Evolutionary conservation across 1,140 invertebrate species (phyloP).

Genomic region (Dolichoris vasculosae): DNA sequence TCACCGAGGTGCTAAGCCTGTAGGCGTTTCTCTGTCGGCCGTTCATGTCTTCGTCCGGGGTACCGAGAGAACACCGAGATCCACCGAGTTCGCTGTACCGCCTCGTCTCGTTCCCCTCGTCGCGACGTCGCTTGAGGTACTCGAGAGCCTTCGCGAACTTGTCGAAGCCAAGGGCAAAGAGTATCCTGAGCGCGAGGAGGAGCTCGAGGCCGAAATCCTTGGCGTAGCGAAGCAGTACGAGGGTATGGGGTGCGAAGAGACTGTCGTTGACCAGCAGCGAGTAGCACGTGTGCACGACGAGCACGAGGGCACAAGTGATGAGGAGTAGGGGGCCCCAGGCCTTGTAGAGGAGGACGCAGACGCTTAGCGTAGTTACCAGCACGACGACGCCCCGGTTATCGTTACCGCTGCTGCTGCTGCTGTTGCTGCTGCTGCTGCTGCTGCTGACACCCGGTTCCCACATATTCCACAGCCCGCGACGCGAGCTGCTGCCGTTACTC

Average conservation of each 20-base stretch:
- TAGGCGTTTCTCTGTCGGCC: constrained; percentile 31
- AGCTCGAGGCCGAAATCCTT: constrained; percentile 52
- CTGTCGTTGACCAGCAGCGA: constrained; percentile 68
- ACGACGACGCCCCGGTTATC: constrained; percentile 59
- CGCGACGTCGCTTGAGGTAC: constrained; percentile 6
- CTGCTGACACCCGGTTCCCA: constrained; percentile 66
- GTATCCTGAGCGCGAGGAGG: neutral
- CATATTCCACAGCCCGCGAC: constrained; percentile 64
- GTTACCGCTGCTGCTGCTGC: neutral
- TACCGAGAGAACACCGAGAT: too few relatives aligned
- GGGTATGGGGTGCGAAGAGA: constrained; percentile 63
- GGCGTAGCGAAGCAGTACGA: constrained; percentile 56
- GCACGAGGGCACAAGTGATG: constrained; percentile 61
- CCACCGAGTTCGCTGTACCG: neutral
- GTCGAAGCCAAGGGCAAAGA: neutral
- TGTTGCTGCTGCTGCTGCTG: constrained; percentile 11
- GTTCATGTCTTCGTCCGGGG: constrained; percentile 29
- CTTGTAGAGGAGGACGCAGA: constrained; percentile 66
- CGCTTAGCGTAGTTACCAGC: constrained; percentile 64
- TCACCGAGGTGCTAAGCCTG: constrained; percentile 44
- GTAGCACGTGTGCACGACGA: constrained; percentile 67
- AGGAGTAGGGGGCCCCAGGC: constrained; percentile 65
- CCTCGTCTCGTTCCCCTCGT: neutral
- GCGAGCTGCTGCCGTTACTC: constrained; percentile 29
- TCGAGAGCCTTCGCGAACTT: neutral